These are phyloP conservation scores for Muscicapa striata DNA, from an alignment of 2,797 vertebrate genomes.

Conservation along the genomic window DNA sequence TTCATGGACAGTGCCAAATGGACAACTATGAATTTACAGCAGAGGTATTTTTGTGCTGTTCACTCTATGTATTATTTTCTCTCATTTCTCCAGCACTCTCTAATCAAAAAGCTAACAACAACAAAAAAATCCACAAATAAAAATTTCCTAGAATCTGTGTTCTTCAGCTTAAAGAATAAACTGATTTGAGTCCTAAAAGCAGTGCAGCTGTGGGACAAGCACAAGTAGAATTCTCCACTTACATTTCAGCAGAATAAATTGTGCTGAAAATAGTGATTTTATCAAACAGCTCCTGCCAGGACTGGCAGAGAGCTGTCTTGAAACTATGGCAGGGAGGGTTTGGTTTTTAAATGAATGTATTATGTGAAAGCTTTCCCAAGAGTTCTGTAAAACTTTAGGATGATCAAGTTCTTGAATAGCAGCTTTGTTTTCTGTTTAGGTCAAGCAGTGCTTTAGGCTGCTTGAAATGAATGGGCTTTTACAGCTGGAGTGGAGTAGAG, in stretches of 20 bases:
- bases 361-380: not conserved
- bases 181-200: not conserved
- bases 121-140: not conserved
- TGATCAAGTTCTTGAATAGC: not conserved
- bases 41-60: conserved; percentile 79
- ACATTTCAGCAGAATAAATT: not conserved
- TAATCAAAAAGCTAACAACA: not conserved
- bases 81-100: not conserved
- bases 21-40: conserved; percentile 86
- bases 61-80: not conserved
- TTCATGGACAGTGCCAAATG: conserved; percentile 93
- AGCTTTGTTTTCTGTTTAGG: conserved; percentile 17
- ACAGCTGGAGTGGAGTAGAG: not conserved
- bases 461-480: conserved; percentile 5
- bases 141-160: not conserved
- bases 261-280: not conserved
- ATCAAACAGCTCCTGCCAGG: not conserved
- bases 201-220: not conserved
- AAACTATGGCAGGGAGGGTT: not conserved
- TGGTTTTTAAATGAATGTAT: not conserved
- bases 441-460: conserved; percentile 13
- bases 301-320: not conserved
- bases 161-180: not conserved
- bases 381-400: not conserved
- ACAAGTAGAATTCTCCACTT: not conserved